Conservation (phyloP, 2,888 invertebrate species). For the Brachypterus glaber region DNA sequence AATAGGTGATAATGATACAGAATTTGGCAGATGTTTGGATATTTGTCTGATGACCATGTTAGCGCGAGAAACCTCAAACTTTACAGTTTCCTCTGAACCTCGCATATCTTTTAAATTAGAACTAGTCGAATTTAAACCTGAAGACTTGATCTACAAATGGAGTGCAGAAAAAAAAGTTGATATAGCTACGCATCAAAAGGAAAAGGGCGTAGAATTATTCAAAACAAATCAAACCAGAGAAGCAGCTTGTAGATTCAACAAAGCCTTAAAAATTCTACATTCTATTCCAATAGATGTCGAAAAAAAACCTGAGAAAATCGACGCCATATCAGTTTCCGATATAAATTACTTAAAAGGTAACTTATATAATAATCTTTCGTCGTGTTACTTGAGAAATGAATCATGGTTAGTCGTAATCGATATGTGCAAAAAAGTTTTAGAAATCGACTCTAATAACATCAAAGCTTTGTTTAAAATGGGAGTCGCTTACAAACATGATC, state of each 20-base stretch:
- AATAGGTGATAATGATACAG: constrained; percentile 41
- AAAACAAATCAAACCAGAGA: constrained; percentile 51
- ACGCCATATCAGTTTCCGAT: constrained; percentile 43
- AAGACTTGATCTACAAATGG: constrained; percentile 41
- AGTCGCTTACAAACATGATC: constrained; percentile 44
- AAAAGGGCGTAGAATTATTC: constrained; percentile 52
- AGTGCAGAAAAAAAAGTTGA: constrained; percentile 37
- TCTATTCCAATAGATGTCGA: constrained; percentile 48
- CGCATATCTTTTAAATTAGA: constrained; percentile 35
- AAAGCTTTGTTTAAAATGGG: constrained; percentile 46
- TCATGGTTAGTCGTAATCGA: constrained; percentile 57
- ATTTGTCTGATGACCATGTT: constrained; percentile 42
- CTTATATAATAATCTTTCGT: constrained; percentile 73
- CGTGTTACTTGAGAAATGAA: constrained; percentile 62
- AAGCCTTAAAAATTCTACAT: constrained; percentile 62
- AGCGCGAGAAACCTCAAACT: constrained; percentile 40
- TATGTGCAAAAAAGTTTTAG: constrained; percentile 47
- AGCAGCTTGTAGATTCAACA: constrained; percentile 65
- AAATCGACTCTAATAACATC: constrained; percentile 37
- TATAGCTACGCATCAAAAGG: constrained; percentile 41
- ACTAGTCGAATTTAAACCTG: constrained; percentile 35
- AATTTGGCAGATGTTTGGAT: constrained; percentile 43
- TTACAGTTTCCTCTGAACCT: constrained; percentile 32
- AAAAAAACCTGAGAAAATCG: constrained; percentile 41
- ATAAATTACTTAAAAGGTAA: constrained; percentile 53